Evolutionary conservation across 2,113 vertebrate species (phyloP).

Genomic region (Colinus virginianus): DNA sequence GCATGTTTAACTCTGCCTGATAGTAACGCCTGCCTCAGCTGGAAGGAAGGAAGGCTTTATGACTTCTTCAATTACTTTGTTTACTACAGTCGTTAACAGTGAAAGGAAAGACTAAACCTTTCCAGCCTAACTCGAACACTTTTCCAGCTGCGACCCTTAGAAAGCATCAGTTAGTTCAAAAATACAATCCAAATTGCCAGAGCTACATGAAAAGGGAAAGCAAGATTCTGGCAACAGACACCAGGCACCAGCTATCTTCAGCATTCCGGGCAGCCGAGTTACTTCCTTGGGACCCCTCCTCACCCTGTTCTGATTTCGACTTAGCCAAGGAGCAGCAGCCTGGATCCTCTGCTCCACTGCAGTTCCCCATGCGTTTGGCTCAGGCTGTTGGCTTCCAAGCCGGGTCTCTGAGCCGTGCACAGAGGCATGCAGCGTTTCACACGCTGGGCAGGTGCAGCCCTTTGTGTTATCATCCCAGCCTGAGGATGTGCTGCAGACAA

Average conservation of each 20-base stretch:
- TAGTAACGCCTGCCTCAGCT: neutral
- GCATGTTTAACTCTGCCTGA: neutral
- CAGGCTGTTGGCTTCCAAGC: neutral
- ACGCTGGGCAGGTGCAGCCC: neutral
- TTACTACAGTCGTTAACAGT: neutral
- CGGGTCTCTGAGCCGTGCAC: neutral
- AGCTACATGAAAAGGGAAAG: neutral
- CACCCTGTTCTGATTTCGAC: accelerated
- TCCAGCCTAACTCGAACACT: neutral
- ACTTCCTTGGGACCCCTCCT: neutral
- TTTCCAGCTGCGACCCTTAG: neutral
- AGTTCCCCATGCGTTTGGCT: neutral
- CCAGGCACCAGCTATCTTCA: neutral
- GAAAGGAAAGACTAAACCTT: neutral
- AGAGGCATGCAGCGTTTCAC: neutral
- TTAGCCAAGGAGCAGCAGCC: neutral
- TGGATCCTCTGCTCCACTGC: neutral
- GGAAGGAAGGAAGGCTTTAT: neutral
- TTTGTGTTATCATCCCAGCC: neutral
- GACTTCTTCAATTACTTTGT: neutral
- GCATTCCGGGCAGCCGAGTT: neutral
- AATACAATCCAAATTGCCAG: neutral
- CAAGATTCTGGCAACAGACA: neutral
- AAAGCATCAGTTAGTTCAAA: neutral
- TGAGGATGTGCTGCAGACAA: neutral